These are phyloP conservation scores for Mormyrops attenuatus DNA, from an alignment of 2,797 vertebrate genomes.

Conservation along the genomic window DNA sequence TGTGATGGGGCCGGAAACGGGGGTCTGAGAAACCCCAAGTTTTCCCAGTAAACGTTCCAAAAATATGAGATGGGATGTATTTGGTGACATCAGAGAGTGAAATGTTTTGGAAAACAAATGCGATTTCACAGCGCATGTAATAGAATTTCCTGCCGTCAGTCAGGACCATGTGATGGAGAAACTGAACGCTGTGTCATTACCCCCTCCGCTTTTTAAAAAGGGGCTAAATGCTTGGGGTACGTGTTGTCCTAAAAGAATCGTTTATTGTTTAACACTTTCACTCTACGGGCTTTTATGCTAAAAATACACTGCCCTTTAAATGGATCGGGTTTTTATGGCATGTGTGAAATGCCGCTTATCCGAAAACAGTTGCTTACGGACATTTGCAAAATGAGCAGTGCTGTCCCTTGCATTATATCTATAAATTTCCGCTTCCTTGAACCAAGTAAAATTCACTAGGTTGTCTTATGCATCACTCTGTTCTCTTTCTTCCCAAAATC, in stretches of 20 bases:
- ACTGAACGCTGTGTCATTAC: neutral
- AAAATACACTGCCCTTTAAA: conserved; percentile 8
- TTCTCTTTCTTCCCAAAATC: neutral
- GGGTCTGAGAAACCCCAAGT: neutral
- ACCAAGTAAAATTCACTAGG: neutral
- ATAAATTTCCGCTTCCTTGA: neutral
- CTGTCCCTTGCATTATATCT: neutral
- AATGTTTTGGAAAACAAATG: neutral
- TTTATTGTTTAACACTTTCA: neutral
- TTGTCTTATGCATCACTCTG: neutral
- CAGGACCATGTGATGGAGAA: neutral
- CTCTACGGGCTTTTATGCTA: neutral
- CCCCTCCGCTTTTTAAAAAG: neutral
- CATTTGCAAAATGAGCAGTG: neutral
- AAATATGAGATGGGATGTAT: neutral
- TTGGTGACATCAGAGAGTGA: neutral
- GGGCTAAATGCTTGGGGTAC: neutral
- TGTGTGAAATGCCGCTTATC: neutral
- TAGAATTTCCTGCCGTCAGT: neutral
- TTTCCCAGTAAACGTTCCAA: neutral
- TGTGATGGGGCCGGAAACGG: neutral
- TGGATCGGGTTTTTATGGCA: neutral
- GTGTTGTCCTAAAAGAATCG: neutral
- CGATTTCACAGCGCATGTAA: neutral
- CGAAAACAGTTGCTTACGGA: neutral